phyloP scores from a whole-genome alignment of 37 sponge, comb jelly and placozoan genomes.

The Ephydatia muelleri region DNA sequence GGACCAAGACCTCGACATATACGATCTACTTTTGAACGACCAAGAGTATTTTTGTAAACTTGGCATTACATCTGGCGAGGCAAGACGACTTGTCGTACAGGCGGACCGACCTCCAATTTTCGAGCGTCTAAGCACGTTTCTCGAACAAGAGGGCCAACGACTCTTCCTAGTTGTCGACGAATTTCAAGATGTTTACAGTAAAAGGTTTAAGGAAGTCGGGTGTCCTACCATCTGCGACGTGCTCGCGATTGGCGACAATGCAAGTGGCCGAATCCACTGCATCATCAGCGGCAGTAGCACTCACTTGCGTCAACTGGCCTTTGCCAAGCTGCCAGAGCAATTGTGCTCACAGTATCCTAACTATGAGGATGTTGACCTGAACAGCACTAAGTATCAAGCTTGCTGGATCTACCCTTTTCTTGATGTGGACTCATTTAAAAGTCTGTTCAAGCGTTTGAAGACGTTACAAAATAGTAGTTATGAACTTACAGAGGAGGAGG shows the following conservation, averaged over 20 bases:
- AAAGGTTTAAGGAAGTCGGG: background rate
- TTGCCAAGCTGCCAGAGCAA: background rate
- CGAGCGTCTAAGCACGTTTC: background rate
- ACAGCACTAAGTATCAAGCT: slow-evolving; percentile 1
- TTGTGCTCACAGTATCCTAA: background rate
- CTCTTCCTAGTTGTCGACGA: background rate
- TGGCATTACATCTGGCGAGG: slow-evolving; percentile 1
- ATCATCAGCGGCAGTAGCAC: background rate
- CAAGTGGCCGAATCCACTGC: background rate
- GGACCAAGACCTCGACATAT: background rate
- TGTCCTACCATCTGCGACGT: background rate
- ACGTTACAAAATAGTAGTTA: background rate
- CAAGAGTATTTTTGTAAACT: background rate
- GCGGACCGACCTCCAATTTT: background rate
- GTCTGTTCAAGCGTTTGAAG: background rate
- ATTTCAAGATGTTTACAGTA: background rate
- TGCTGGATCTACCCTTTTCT: slow-evolving; percentile 1
- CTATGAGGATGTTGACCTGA: background rate
- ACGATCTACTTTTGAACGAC: background rate
- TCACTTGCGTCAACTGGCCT: slow-evolving; percentile 1
- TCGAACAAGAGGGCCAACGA: background rate
- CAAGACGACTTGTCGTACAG: background rate
- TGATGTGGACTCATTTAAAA: background rate
- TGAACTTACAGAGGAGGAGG: background rate
- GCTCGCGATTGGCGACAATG: background rate